Evolutionary conservation across 1,140 invertebrate species (phyloP).

Genomic region (Apis cerana): DNA sequence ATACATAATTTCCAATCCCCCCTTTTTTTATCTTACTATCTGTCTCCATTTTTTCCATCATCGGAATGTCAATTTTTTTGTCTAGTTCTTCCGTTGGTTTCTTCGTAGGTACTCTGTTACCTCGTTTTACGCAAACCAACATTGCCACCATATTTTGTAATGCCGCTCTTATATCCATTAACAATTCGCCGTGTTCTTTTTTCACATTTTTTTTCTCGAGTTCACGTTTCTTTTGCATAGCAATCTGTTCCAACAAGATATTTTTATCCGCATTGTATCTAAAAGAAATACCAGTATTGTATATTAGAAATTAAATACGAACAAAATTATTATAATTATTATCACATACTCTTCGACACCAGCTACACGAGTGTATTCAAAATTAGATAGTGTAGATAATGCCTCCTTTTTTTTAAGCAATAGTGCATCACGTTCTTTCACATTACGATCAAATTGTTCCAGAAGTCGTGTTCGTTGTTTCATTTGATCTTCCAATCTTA

Average conservation of each 20-base stretch:
- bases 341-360: slow-evolving; percentile 57
- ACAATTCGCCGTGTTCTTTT: slow-evolving; percentile 68
- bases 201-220: slow-evolving; percentile 64
- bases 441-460: slow-evolving; percentile 79
- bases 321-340: too few relatives aligned
- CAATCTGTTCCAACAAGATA: slow-evolving; percentile 77
- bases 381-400: slow-evolving; percentile 79
- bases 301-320: too few relatives aligned
- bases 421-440: slow-evolving; percentile 80
- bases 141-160: slow-evolving; percentile 74
- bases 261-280: slow-evolving; percentile 82
- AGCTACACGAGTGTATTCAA: slow-evolving; percentile 82
- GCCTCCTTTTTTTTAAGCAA: slow-evolving; percentile 82
- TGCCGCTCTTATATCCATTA: slow-evolving; percentile 71
- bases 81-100: slow-evolving; percentile 36
- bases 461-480: slow-evolving; percentile 74
- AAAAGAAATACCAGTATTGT: background rate
- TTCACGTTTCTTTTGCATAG: slow-evolving; percentile 78
- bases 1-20: too few relatives aligned
- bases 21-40: slow-evolving; percentile 58
- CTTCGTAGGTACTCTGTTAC: slow-evolving; percentile 15
- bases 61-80: background rate
- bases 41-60: slow-evolving; percentile 62
- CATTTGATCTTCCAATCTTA: slow-evolving; percentile 83
- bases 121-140: slow-evolving; percentile 62